Evolutionary conservation across 1,140 invertebrate genomes (phyloP).

Genomic region (Hypothenemus hampei): DNA sequence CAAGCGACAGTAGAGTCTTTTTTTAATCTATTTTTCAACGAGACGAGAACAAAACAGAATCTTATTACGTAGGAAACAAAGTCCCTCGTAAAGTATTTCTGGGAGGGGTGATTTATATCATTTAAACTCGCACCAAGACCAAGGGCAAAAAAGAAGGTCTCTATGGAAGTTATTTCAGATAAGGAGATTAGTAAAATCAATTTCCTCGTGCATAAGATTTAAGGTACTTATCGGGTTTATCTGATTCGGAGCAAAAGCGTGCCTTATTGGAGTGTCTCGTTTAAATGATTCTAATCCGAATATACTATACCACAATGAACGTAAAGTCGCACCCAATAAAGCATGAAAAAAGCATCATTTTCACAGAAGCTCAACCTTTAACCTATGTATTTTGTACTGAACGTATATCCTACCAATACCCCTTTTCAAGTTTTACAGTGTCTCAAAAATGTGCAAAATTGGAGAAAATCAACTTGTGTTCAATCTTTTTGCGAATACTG

Average conservation of each 20-base stretch:
- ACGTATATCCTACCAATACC: no score
- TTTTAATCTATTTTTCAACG: not conserved
- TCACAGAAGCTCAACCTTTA: no score
- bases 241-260: not conserved
- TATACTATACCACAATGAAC: no score
- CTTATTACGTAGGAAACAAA: constrained; percentile 11
- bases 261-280: not conserved
- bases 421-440: no score
- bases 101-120: constrained; percentile 16
- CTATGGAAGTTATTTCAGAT: constrained; percentile 21
- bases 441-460: no score
- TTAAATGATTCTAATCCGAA: no score
- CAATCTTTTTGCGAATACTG: no score
- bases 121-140: constrained; percentile 5
- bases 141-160: constrained; percentile 15
- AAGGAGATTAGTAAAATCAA: constrained; percentile 25
- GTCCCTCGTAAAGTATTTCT: constrained; percentile 1
- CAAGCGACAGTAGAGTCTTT: not conserved
- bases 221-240: constrained; percentile 14
- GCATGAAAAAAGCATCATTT: no score
- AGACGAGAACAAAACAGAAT: constrained; percentile 9
- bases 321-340: no score
- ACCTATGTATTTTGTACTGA: no score
- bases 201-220: constrained; percentile 16
- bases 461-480: no score